Conservation (phyloP, 2,888 invertebrate species). For the Salticus scenicus region DNA sequence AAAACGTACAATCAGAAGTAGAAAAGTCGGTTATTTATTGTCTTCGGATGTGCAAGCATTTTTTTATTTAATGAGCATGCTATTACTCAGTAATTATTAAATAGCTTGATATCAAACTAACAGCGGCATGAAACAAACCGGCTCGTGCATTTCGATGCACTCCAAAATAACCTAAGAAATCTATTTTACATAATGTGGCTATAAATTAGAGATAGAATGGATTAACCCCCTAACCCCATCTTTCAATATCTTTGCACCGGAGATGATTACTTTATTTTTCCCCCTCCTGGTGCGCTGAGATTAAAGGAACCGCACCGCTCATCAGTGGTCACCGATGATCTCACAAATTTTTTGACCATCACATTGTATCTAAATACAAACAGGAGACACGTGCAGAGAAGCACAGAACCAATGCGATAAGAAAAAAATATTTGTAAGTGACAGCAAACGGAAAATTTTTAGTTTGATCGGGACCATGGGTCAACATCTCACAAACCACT, state of each 20-base stretch:
- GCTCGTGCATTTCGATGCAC: too few species aligned
- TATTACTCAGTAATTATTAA: too few species aligned
- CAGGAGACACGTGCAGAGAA: slow-evolving; percentile 26
- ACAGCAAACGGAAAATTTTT: slow-evolving; percentile 29
- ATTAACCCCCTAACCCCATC: not conserved
- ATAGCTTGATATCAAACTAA: too few species aligned
- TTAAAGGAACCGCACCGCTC: not conserved
- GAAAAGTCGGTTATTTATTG: too few species aligned
- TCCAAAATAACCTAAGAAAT: too few species aligned
- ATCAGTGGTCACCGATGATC: not conserved
- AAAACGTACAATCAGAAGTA: too few species aligned
- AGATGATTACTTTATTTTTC: slow-evolving; percentile 31
- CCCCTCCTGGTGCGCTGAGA: not conserved
- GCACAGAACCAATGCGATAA: slow-evolving; percentile 8
- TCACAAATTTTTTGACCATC: not conserved
- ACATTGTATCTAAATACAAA: not conserved
- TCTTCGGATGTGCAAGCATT: too few species aligned
- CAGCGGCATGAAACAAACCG: too few species aligned
- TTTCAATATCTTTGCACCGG: slow-evolving; percentile 28
- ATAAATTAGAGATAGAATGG: not conserved
- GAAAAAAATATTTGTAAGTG: slow-evolving; percentile 27
- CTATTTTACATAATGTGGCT: too few species aligned
- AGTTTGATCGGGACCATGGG: slow-evolving; percentile 23
- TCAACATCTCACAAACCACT: slow-evolving; percentile 50
- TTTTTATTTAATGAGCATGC: too few species aligned